Evolutionary conservation across 2,113 vertebrate genomes (phyloP).

Genomic region (Crypturellus undulatus): DNA sequence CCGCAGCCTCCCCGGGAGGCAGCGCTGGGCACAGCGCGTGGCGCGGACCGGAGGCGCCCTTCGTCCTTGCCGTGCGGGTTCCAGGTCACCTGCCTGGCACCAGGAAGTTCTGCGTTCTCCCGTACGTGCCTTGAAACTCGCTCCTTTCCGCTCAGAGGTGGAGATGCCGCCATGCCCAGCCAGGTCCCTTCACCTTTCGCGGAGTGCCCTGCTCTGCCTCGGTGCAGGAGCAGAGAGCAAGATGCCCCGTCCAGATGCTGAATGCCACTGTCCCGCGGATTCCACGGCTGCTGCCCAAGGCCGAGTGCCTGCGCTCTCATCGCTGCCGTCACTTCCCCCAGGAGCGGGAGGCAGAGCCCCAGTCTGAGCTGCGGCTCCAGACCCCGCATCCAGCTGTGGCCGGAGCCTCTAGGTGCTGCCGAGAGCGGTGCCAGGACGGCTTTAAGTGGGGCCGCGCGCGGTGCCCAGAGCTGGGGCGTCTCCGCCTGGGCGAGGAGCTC

Average conservation of each 20-base stretch:
- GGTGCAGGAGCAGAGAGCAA: not conserved
- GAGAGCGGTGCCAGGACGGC: conserved; percentile 22
- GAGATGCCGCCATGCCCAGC: not conserved
- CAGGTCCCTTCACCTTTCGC: not conserved
- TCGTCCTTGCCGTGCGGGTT: not conserved
- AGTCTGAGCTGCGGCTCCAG: not conserved
- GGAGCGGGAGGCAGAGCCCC: not conserved
- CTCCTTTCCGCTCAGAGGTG: not conserved
- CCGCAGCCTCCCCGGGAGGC: not conserved
- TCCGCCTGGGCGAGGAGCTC: conserved; percentile 53
- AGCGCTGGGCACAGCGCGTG: not conserved
- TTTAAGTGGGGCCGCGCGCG: not conserved
- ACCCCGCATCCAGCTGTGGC: not conserved
- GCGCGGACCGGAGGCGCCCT: not conserved
- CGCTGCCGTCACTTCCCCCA: not conserved
- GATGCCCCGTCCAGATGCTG: not conserved
- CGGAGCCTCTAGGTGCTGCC: not conserved
- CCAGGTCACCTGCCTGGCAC: not conserved
- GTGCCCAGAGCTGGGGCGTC: conserved; percentile 60
- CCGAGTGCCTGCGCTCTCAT: rapidly evolving
- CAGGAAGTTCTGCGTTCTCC: not conserved
- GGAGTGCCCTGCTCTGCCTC: not conserved
- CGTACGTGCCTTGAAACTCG: not conserved
- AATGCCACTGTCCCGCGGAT: no score
- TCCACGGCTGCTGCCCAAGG: not conserved